Conservation (phyloP, 2,888 invertebrate genomes). For the Vanessa cardui region DNA sequence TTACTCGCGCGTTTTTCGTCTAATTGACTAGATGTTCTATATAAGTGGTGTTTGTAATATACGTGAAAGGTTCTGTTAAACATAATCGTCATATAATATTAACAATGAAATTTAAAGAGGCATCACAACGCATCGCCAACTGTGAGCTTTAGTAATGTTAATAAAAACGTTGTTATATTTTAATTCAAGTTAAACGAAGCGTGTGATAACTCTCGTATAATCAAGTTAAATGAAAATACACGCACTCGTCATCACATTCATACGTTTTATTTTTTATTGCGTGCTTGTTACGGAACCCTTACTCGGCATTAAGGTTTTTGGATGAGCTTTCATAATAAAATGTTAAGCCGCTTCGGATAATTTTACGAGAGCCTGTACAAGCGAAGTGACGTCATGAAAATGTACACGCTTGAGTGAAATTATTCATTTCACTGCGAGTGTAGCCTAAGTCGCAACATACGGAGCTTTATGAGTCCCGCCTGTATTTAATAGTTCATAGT, state of each 20-base stretch:
- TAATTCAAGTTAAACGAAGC: too few relatives aligned
- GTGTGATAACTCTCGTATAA: too few relatives aligned
- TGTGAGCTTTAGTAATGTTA: too few relatives aligned
- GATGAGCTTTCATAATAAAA: constrained; percentile 11
- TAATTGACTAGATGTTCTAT: too few relatives aligned
- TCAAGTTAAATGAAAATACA: not conserved
- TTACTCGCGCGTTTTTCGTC: too few relatives aligned
- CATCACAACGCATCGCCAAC: too few relatives aligned
- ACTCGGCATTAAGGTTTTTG: not conserved
- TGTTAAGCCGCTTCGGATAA: constrained; percentile 13
- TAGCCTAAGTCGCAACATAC: constrained; percentile 65
- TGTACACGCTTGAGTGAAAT: constrained; percentile 30
- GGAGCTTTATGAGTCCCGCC: constrained; percentile 67
- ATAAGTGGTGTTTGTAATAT: too few relatives aligned
- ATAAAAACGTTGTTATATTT: too few relatives aligned
- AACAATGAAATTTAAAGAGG: too few relatives aligned
- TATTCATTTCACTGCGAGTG: constrained; percentile 30
- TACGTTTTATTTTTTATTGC: constrained; percentile 9
- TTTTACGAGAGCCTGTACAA: constrained; percentile 27
- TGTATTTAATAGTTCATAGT: constrained; percentile 13
- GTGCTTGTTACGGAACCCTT: not conserved
- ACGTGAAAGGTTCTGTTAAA: too few relatives aligned
- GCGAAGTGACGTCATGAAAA: constrained; percentile 25
- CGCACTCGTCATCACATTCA: not conserved
- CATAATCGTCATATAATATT: too few relatives aligned